These are phyloP conservation scores for Ctenicera cuprea DNA, from an alignment of 2,888 invertebrate genomes.

Conservation along the genomic window DNA sequence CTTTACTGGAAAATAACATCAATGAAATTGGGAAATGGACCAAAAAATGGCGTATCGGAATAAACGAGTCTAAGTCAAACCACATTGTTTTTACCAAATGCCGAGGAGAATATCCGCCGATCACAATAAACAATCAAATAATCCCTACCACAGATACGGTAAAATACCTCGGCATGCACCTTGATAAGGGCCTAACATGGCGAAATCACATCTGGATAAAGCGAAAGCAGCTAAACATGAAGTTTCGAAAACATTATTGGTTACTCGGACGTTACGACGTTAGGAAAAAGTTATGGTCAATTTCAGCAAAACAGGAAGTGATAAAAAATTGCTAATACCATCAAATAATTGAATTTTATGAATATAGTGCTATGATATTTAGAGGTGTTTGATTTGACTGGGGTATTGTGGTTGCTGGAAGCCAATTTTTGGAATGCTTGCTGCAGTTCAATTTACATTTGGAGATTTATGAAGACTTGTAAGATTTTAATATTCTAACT, in stretches of 20 bases:
- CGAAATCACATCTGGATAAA: not conserved
- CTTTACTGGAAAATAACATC: conserved; percentile 22
- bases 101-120: conserved; percentile 5
- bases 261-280: conserved; percentile 1
- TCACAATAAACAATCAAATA: conserved; percentile 4
- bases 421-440: too few species aligned
- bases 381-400: too few species aligned
- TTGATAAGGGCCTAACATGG: conserved; percentile 11
- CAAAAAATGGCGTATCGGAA: conserved; percentile 17
- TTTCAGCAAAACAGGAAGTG: too few species aligned
- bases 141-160: conserved; percentile 17
- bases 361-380: too few species aligned
- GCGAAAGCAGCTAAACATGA: not conserved
- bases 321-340: too few species aligned
- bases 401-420: too few species aligned
- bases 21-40: conserved; percentile 30
- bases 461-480: too few species aligned
- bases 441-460: too few species aligned
- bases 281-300: too few species aligned
- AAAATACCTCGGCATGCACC: conserved; percentile 11
- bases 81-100: conserved; percentile 35
- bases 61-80: conserved; percentile 23
- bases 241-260: conserved; percentile 19
- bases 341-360: too few species aligned
- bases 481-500: too few species aligned